These are phyloP conservation scores for Edolisoma coerulescens DNA, from an alignment of 2,113 vertebrate genomes.

Conservation along the genomic window DNA sequence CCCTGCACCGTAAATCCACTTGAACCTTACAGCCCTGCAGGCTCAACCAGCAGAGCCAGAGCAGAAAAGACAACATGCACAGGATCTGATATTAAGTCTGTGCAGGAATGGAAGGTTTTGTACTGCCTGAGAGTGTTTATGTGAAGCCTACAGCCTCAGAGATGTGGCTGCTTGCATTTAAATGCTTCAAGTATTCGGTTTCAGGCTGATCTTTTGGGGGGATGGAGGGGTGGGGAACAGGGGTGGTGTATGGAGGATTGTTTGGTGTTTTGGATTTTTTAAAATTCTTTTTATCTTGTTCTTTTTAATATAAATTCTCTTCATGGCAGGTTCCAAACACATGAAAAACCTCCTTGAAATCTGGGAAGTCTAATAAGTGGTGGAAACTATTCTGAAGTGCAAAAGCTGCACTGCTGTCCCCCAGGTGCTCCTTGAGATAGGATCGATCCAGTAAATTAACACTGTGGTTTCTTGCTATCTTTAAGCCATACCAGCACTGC, in stretches of 20 bases:
- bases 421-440: not conserved
- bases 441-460: not conserved
- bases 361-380: not conserved
- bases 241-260: no score
- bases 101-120: not conserved
- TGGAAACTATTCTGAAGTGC: not conserved
- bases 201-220: not conserved
- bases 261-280: not conserved
- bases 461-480: not conserved
- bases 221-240: not conserved
- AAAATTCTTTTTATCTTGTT: not conserved
- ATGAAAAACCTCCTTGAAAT: not conserved
- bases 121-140: not conserved
- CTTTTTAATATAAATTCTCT: not conserved
- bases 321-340: not conserved
- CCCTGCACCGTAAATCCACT: not conserved
- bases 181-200: not conserved
- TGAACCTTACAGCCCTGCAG: not conserved
- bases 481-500: not conserved
- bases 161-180: not conserved
- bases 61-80: not conserved
- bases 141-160: not conserved
- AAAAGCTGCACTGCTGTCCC: not conserved
- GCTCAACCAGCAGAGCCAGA: not conserved
- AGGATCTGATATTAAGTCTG: not conserved